Evolutionary conservation across 2,113 vertebrate species (phyloP).

Genomic region (Dicrurus megarhynchus): DNA sequence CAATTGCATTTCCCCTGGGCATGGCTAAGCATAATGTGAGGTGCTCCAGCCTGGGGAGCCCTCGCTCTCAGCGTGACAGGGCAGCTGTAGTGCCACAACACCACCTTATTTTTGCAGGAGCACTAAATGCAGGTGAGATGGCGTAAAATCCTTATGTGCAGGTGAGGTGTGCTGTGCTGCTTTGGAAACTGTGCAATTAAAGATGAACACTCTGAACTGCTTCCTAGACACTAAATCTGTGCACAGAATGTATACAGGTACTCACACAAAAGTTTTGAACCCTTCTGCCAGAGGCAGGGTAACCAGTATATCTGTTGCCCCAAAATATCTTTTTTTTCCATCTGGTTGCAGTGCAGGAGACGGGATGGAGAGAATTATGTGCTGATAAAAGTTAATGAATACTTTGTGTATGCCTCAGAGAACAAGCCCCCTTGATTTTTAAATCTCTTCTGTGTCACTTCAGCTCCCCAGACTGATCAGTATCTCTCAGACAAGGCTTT

Average conservation of each 20-base stretch:
- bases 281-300: neutral
- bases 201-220: neutral
- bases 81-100: neutral
- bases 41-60: neutral
- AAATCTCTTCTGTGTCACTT: constrained; percentile 40
- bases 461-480: constrained; percentile 42
- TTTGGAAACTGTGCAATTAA: neutral
- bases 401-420: neutral
- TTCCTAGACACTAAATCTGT: neutral
- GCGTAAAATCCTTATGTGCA: neutral
- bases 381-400: constrained; percentile 2
- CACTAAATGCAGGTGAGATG: neutral
- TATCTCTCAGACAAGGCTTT: constrained; percentile 55
- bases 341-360: neutral
- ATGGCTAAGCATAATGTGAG: neutral
- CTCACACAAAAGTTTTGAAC: neutral
- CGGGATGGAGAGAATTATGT: neutral
- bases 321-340: neutral
- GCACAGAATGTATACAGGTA: neutral
- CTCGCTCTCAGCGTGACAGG: neutral
- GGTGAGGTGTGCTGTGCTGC: neutral
- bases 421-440: neutral
- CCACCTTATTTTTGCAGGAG: neutral
- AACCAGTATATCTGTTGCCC: neutral
- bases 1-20: neutral